phyloP scores from a whole-genome alignment of 2,113 vertebrate species.

The Damaliscus lunatus region DNA sequence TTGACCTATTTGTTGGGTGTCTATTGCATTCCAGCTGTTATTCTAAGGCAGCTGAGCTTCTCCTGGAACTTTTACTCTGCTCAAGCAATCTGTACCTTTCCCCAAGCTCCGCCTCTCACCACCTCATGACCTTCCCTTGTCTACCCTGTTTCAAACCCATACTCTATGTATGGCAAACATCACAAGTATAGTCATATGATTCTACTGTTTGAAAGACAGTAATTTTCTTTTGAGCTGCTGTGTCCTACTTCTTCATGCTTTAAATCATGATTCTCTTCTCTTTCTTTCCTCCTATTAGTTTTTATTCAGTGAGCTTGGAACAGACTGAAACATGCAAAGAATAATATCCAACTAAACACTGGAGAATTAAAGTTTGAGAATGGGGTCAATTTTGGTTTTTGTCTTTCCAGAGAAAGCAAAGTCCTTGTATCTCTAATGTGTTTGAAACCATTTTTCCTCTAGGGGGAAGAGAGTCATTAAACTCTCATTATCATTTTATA shows the following conservation, averaged over 20 bases:
- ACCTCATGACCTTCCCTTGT: neutral
- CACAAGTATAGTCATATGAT: neutral
- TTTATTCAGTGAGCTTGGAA: conserved; percentile 1
- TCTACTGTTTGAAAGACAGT: neutral
- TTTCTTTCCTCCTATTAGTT: neutral
- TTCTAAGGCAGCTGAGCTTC: neutral
- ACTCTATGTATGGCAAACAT: neutral
- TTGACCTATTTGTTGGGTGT: neutral
- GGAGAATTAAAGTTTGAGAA: neutral
- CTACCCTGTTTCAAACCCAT: neutral
- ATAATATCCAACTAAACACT: neutral
- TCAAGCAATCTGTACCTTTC: neutral
- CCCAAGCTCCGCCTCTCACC: neutral
- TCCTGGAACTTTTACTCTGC: neutral
- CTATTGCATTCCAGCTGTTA: neutral
- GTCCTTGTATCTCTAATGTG: neutral
- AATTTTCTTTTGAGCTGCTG: neutral
- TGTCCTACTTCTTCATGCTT: neutral
- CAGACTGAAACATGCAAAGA: neutral
- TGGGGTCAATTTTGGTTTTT: conserved; percentile 19
- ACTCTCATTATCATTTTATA: conserved; percentile 21
- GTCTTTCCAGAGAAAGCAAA: conserved; percentile 13
- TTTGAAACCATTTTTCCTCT: neutral
- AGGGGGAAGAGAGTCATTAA: conserved; percentile 9
- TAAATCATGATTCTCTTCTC: neutral